Conservation (phyloP, 2,797 vertebrate genomes). For the Cheirogaleus major region DNA sequence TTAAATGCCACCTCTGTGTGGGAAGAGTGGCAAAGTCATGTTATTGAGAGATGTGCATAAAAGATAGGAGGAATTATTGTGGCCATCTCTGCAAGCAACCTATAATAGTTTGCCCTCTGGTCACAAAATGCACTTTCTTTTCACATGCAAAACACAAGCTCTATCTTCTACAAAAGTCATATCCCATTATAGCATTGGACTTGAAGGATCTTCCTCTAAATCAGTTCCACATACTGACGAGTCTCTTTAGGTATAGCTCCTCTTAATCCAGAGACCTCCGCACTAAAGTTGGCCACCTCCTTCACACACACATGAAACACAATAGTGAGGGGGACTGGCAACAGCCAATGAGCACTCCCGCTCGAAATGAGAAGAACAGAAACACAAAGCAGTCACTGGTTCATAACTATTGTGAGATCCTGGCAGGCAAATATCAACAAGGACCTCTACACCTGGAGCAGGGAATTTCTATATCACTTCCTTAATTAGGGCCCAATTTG, state of each 20-base stretch:
- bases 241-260: background rate
- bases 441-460: background rate
- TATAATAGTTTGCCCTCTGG: background rate
- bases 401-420: background rate
- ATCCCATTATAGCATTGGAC: background rate
- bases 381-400: background rate
- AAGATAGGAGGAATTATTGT: background rate
- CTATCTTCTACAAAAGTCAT: background rate
- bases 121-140: background rate
- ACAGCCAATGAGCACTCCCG: background rate
- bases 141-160: background rate
- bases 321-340: background rate
- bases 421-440: background rate
- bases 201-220: background rate
- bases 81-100: background rate
- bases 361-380: background rate
- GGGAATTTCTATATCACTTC: background rate
- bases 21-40: background rate
- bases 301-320: background rate
- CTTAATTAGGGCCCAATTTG: background rate
- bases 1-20: background rate
- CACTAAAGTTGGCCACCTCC: background rate
- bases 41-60: background rate
- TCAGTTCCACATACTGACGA: background rate
- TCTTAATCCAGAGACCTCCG: background rate